Percentiles rank a stretch among this genome's conserved stretches.
Conservation (phyloP, 2,888 invertebrate species). For the Tenthredo amoena region DNA sequence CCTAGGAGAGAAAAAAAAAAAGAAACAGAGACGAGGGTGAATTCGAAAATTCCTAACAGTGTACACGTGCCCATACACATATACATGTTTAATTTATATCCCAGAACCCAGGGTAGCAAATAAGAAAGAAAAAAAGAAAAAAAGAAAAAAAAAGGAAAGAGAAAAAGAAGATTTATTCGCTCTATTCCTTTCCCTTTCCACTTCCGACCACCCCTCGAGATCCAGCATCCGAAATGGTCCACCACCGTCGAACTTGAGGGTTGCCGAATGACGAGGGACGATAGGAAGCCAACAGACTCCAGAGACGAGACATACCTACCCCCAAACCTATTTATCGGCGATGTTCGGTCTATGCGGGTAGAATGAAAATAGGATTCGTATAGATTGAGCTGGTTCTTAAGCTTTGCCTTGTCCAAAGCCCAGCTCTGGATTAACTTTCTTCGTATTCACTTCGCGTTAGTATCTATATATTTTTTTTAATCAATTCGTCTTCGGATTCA, state of each 20-base stretch:
- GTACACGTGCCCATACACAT: too few species aligned
- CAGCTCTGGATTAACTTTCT: background rate
- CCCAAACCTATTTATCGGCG: background rate
- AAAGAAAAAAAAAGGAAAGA: background rate
- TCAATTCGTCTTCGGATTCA: too few species aligned
- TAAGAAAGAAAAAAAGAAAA: background rate
- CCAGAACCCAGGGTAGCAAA: background rate
- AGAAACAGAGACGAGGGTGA: background rate
- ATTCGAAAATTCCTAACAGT: background rate
- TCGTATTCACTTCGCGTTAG: background rate
- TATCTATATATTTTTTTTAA: too few species aligned
- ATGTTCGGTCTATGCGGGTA: constrained; percentile 8
- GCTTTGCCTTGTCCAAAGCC: background rate
- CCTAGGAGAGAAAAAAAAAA: too few species aligned
- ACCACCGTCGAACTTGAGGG: background rate
- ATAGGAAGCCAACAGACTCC: constrained; percentile 15
- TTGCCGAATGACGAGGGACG: background rate
- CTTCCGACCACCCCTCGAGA: constrained; percentile 11
- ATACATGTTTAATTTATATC: background rate
- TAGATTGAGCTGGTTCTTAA: background rate
- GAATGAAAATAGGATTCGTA: constrained; percentile 27
- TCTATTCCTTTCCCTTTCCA: background rate
- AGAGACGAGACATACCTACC: constrained; percentile 22
- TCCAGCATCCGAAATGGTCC: constrained; percentile 13
- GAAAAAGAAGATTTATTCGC: background rate